Conservation (phyloP, 2,888 invertebrate species). For the Adelphocoris suturalis region DNA sequence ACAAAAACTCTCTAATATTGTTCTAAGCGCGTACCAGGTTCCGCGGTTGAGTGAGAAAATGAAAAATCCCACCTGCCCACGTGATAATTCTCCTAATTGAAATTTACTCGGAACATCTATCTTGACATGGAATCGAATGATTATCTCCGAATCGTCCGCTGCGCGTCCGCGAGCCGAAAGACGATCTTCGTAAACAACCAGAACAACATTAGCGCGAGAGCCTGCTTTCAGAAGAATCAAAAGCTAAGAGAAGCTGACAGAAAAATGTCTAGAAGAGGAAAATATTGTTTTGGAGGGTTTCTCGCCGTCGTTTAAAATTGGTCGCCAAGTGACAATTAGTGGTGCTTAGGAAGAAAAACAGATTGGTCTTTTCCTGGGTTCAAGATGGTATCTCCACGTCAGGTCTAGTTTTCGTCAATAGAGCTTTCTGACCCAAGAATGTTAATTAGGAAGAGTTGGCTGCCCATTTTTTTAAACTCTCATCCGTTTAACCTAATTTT, state of each 20-base stretch:
- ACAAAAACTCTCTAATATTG: too few species aligned
- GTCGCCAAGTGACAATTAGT: slow-evolving; percentile 8
- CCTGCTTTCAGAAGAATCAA: not conserved
- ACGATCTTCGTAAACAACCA: not conserved
- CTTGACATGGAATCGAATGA: not conserved
- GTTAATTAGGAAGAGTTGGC: slow-evolving; percentile 29
- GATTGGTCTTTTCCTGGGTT: slow-evolving; percentile 5
- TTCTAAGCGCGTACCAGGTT: too few species aligned
- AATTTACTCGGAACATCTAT: slow-evolving; percentile 22
- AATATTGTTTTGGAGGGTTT: not conserved
- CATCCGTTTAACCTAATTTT: too few species aligned
- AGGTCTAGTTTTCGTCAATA: not conserved
- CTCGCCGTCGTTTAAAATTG: slow-evolving; percentile 5
- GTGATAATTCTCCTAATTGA: slow-evolving; percentile 34
- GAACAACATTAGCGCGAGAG: not conserved
- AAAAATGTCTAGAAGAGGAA: slow-evolving; percentile 15
- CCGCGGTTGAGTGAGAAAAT: not conserved
- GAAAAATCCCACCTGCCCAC: not conserved
- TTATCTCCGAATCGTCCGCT: not conserved
- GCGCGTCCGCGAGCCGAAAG: not conserved
- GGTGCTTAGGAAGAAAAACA: slow-evolving; percentile 17
- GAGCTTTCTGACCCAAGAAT: slow-evolving; percentile 22
- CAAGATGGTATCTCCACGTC: slow-evolving; percentile 11
- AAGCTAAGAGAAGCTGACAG: not conserved
- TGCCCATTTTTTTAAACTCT: not conserved